Evolutionary conservation across 2,888 invertebrate genomes (phyloP).

Genomic region (Harmothoe impar): DNA sequence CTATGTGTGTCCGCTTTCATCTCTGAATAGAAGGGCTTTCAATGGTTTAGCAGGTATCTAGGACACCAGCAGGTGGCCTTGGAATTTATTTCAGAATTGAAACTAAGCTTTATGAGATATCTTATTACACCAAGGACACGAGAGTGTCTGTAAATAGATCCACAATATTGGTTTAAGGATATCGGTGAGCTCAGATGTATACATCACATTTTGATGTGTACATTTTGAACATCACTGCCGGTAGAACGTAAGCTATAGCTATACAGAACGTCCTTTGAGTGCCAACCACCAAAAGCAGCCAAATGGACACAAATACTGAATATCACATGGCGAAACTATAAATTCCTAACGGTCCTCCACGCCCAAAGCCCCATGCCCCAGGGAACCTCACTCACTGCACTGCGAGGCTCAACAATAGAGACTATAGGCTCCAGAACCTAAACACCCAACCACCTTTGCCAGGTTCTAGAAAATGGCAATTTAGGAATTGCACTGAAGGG

Average conservation of each 20-base stretch:
- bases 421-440: not conserved
- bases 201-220: no score
- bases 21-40: not conserved
- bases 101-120: not conserved
- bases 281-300: no score
- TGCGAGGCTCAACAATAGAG: not conserved
- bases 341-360: not conserved
- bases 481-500: not conserved
- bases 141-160: not conserved
- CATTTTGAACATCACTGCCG: not conserved
- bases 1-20: not conserved
- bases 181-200: no score
- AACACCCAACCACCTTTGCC: not conserved
- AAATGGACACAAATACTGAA: not conserved
- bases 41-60: not conserved
- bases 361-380: no score
- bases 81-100: not conserved
- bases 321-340: not conserved
- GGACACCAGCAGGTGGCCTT: not conserved
- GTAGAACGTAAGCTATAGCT: not conserved
- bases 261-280: not conserved
- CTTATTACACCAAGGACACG: not conserved
- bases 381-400: not conserved
- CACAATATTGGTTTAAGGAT: no score
- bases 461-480: not conserved